Evolutionary conservation across 1,140 invertebrate genomes (phyloP), one percentile per base, ranked within the genome.

Genomic region (Anthonomus grandis): DNA sequence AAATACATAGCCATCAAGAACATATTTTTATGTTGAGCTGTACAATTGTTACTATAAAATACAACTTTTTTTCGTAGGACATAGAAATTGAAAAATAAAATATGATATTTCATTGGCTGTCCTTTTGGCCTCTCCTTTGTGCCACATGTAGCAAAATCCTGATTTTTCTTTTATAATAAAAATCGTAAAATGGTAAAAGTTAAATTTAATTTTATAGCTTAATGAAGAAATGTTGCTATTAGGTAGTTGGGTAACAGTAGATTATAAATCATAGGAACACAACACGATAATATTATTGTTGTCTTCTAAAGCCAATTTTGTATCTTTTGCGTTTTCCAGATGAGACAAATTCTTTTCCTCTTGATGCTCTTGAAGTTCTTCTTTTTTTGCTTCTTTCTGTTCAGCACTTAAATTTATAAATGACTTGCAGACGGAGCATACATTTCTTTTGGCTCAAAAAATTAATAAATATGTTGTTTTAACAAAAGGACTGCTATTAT

Each of bases 151-250:
- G 49, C 74, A 76, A 42, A 57, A 51, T 4, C 63, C 67, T 59
- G 64, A 51, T 22, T 66, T 58, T n/a, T 63, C 67, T 22, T 24
- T 58, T 6, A 70, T 47, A 48, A 74, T 63, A 62, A 62, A 74
- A 41, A 72, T 57, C 2, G 74, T 79, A 27, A 76, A 75, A 62
- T 77, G 78, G 38, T 71, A 75, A 13, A 69, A 56, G 39, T 64
- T 62, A n/a, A 78, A 46, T 53, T 76, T 77, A 19, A 61, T 67
- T 61, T 70, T 74, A 54, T 75, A 76, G 53, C 68, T n/a, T n/a
- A n/a, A n/a, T n/a, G n/a, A n/a, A n/a, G n/a, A n/a, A n/a, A n/a
- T n/a, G n/a, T n/a, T n/a, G n/a, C n/a, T n/a, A n/a, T n/a, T n/a
- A n/a, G n/a, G n/a, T n/a, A n/a, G n/a, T n/a, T n/a, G n/a, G n/a